phyloP scores from a whole-genome alignment of 2,113 vertebrate species.

The Pteruthius melanotis region DNA sequence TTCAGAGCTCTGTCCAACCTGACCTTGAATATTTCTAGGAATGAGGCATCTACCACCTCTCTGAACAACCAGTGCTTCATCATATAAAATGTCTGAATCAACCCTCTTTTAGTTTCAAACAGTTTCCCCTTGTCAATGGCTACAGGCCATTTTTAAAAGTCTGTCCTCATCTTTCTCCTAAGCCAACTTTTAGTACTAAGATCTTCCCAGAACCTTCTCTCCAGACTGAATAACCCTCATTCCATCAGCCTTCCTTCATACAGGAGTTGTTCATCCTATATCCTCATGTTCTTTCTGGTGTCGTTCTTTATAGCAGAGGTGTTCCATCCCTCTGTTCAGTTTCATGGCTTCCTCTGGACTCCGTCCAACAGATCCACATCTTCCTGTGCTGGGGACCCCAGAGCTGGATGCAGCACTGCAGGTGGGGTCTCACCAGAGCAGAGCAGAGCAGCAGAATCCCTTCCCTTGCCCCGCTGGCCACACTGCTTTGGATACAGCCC shows the following conservation, averaged over 20 bases:
- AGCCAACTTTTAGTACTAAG: neutral
- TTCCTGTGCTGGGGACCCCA: neutral
- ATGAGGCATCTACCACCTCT: neutral
- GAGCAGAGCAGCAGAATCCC: neutral
- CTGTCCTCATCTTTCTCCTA: neutral
- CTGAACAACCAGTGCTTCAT: neutral
- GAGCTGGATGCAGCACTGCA: neutral
- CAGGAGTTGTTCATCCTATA: neutral
- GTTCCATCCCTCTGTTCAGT: neutral
- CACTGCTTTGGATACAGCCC: fast-evolving
- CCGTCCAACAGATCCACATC: neutral
- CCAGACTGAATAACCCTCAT: neutral
- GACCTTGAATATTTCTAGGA: neutral
- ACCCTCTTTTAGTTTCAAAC: neutral
- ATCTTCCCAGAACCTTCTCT: neutral
- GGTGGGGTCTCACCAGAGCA: neutral
- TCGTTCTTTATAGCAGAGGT: neutral
- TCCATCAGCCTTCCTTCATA: neutral
- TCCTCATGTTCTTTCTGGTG: neutral
- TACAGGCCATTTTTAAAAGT: neutral
- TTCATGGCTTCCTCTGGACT: neutral
- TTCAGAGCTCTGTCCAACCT: neutral
- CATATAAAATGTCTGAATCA: neutral
- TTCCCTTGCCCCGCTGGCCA: fast-evolving
- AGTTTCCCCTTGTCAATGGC: neutral